phyloP scores from a whole-genome alignment of 2,113 vertebrate genomes.

The Oryzias javanicus region DNA sequence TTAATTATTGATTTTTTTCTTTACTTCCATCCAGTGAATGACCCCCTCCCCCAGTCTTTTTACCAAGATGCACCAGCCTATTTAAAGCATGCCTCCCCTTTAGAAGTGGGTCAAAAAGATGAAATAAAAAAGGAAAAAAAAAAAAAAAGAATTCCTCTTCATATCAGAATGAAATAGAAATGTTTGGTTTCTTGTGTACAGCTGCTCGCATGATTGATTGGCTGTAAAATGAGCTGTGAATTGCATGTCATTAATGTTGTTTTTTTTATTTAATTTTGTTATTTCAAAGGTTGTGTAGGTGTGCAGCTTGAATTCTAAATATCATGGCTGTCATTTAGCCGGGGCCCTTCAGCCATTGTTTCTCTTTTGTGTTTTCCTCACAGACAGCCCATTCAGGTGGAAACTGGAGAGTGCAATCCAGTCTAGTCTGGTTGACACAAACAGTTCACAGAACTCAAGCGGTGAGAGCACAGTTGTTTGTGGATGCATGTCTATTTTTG shows the following conservation, averaged over 20 bases:
- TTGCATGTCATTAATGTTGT: conserved; percentile 35
- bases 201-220: conserved; percentile 46
- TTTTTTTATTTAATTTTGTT: background rate
- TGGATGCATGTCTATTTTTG: conserved; percentile 12
- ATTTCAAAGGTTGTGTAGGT: conserved; percentile 13
- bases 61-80: conserved; percentile 61
- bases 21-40: conserved; percentile 22
- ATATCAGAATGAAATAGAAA: conserved; percentile 56
- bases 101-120: conserved; percentile 76
- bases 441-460: conserved; percentile 95
- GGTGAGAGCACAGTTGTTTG: conserved; percentile 78
- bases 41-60: conserved; percentile 13
- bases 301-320: conserved; percentile 23
- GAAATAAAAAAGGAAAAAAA: conserved; percentile 56
- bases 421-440: conserved; percentile 92
- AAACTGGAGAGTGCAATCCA: conserved; percentile 88
- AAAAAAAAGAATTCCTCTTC: conserved; percentile 18
- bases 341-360: conserved; percentile 36
- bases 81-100: conserved; percentile 70
- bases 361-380: conserved; percentile 48
- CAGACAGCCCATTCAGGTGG: conserved; percentile 89
- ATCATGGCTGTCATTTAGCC: conserved; percentile 12
- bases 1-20: conserved; percentile 25
- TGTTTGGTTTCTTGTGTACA: conserved; percentile 46
- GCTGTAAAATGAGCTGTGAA: conserved; percentile 40